A percentile compares a stretch with the other conserved stretches of the same genome.
Evolutionary conservation across 2,888 invertebrate genomes (phyloP).

Genomic region (Ashinkailepas kermadecensis): DNA sequence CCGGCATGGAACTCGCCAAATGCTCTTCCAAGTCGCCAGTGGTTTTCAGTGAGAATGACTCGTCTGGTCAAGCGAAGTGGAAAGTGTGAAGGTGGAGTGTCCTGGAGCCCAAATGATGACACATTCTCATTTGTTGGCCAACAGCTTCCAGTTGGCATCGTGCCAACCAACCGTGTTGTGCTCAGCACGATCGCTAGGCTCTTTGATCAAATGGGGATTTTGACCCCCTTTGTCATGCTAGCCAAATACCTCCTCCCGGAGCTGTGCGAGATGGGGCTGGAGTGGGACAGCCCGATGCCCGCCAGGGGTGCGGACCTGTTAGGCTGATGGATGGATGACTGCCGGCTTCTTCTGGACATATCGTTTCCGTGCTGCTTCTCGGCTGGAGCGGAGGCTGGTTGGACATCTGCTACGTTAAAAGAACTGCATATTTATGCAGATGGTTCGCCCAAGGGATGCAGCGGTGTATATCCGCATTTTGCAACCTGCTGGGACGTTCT

Average conservation of each 20-base stretch:
- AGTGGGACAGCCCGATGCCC: neutral
- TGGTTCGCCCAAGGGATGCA: too few relatives aligned
- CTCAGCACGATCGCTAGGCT: neutral
- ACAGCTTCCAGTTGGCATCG: neutral
- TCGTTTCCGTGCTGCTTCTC: too few relatives aligned
- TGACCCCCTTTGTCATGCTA: neutral
- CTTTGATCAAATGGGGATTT: neutral
- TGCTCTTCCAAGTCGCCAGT: neutral
- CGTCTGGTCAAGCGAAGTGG: neutral
- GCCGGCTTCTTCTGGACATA: too few relatives aligned
- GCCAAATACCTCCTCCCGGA: neutral
- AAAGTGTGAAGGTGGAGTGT: neutral
- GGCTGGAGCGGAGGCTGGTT: too few relatives aligned
- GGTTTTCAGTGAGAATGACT: neutral
- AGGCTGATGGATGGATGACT: neutral
- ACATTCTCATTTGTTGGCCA: neutral
- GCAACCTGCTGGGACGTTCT: too few relatives aligned
- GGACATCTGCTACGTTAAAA: neutral
- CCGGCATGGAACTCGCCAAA: neutral
- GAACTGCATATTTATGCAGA: too few relatives aligned
- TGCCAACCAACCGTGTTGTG: neutral
- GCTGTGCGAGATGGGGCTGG: neutral
- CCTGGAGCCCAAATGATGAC: neutral
- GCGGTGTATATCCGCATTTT: too few relatives aligned
- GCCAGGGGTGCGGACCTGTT: neutral